Evolutionary conservation across 2,113 vertebrate species (phyloP).

Genomic region (human (Homo sapiens)): DNA sequence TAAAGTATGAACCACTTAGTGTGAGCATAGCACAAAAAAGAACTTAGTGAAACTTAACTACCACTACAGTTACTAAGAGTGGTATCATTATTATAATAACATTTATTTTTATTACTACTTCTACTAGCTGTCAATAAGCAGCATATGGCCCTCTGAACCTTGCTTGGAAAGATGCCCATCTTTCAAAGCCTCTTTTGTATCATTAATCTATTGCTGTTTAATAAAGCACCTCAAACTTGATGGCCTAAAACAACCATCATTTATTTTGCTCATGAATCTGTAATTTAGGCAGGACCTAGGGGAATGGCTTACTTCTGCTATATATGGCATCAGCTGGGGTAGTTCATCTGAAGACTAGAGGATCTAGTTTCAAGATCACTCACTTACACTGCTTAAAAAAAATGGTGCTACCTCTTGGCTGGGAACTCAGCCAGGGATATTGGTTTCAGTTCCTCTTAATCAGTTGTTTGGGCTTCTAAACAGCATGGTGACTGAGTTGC

Average conservation of each 20-base stretch:
- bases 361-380: background rate
- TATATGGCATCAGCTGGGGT: background rate
- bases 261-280: background rate
- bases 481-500: background rate
- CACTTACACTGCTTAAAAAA: background rate
- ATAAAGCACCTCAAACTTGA: background rate
- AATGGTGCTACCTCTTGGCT: background rate
- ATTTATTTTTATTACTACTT: background rate
- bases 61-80: background rate
- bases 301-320: background rate
- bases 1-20: background rate
- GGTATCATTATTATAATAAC: background rate
- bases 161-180: background rate
- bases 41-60: background rate
- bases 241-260: background rate
- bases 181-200: background rate
- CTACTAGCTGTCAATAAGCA: background rate
- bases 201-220: background rate
- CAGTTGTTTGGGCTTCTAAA: background rate
- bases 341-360: background rate
- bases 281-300: background rate
- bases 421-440: background rate
- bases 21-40: background rate
- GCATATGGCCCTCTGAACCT: background rate
- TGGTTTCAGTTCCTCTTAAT: background rate